Percentiles rank a stretch among this genome's conserved stretches.
These are phyloP conservation scores for Trachelus stipa DNA, from an alignment of 2,888 invertebrate species.

Conservation along the genomic window DNA sequence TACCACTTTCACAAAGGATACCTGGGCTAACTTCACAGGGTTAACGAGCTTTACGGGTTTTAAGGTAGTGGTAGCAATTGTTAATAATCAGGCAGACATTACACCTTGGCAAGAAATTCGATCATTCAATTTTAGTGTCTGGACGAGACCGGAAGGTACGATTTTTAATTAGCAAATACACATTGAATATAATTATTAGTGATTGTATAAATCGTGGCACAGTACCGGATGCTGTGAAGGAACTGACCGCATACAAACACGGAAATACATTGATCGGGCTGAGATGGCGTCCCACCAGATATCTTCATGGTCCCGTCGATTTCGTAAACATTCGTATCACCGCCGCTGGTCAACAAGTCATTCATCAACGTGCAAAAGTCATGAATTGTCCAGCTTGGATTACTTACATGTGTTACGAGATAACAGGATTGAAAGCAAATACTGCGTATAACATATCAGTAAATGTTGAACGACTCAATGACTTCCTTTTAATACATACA, in stretches of 20 bases:
- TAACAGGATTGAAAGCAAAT: slow-evolving; percentile 24
- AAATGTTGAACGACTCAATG: slow-evolving; percentile 4
- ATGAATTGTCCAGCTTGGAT: slow-evolving; percentile 27
- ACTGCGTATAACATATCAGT: slow-evolving; percentile 26
- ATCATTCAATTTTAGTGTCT: slow-evolving; percentile 20
- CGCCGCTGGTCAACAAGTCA: background rate
- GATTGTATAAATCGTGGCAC: background rate
- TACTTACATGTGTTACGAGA: slow-evolving; percentile 28
- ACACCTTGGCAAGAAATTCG: background rate
- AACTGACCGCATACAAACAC: slow-evolving; percentile 30
- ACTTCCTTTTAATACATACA: background rate
- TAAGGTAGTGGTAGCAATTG: slow-evolving; percentile 25
- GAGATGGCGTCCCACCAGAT: slow-evolving; percentile 25
- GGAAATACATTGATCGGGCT: slow-evolving; percentile 29
- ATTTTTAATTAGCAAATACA: slow-evolving; percentile 3
- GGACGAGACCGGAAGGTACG: slow-evolving; percentile 27
- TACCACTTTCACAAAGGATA: slow-evolving; percentile 19
- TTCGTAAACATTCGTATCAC: slow-evolving; percentile 12
- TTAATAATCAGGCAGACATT: slow-evolving; percentile 21
- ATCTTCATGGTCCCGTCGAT: slow-evolving; percentile 12
- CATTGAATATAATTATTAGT: background rate
- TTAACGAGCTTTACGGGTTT: slow-evolving; percentile 24
- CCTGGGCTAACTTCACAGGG: slow-evolving; percentile 28
- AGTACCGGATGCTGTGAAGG: slow-evolving; percentile 24
- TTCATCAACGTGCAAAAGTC: slow-evolving; percentile 12